Evolutionary conservation across 1,140 invertebrate genomes (phyloP).

Genomic region (Maniola jurtina): DNA sequence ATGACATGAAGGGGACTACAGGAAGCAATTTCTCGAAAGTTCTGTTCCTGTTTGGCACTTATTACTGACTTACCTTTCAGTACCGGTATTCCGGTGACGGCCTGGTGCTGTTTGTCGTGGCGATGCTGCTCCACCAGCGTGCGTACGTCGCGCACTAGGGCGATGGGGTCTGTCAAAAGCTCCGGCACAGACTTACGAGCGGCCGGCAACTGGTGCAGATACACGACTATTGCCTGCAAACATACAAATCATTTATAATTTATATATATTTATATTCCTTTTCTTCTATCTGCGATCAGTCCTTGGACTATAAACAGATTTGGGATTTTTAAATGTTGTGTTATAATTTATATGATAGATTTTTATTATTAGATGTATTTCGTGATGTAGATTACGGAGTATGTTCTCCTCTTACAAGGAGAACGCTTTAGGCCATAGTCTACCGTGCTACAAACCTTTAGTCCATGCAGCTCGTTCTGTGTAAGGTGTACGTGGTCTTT

Average conservation of each 20-base stretch:
- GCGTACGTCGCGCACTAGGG: conserved; percentile 92
- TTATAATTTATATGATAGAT: too few relatives aligned
- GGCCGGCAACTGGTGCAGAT: conserved; percentile 91
- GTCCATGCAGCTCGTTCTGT: conserved; percentile 91
- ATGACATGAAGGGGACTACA: too few relatives aligned
- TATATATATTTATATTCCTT: too few relatives aligned
- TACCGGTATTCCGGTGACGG: conserved; percentile 89
- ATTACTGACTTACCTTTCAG: conserved; percentile 80
- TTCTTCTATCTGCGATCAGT: too few relatives aligned
- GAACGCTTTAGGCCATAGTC: neutral
- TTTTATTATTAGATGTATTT: too few relatives aligned
- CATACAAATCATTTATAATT: neutral
- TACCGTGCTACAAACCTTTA: conserved; percentile 81
- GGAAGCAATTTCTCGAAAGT: too few relatives aligned
- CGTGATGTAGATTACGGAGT: too few relatives aligned
- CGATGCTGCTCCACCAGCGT: conserved; percentile 92
- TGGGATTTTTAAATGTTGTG: too few relatives aligned
- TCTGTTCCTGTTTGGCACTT: too few relatives aligned
- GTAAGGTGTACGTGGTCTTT: conserved; percentile 86
- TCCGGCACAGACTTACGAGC: conserved; percentile 96
- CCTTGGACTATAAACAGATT: too few relatives aligned
- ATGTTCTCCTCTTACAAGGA: too few relatives aligned
- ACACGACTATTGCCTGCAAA: conserved; percentile 91
- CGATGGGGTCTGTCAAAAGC: conserved; percentile 92
- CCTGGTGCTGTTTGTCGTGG: conserved; percentile 89